Percentiles rank a stretch among this genome's conserved stretches.
These are phyloP conservation scores for Parazoanthus swiftii DNA, from an alignment of 92 coral and sea anemone genomes.

Conservation along the genomic window DNA sequence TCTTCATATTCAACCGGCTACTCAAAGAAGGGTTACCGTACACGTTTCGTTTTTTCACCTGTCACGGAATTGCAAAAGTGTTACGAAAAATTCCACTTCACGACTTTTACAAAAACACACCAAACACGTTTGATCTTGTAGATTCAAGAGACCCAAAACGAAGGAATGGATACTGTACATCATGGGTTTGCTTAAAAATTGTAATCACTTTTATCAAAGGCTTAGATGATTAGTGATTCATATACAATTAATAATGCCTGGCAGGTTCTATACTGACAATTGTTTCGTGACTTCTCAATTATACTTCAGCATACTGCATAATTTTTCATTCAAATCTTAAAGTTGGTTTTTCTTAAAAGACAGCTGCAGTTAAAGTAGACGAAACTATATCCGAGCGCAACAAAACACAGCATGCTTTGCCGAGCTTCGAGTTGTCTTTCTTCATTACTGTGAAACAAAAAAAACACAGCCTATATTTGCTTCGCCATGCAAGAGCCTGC, in stretches of 20 bases:
- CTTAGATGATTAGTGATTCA: background rate
- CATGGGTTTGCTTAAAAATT: background rate
- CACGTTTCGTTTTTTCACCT: background rate
- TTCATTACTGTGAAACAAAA: background rate
- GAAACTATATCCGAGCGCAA: background rate
- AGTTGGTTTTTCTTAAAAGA: background rate
- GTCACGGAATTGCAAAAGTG: background rate
- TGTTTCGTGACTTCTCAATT: conserved; percentile 11
- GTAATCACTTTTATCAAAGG: background rate
- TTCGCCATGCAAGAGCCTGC: background rate
- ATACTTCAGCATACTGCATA: background rate
- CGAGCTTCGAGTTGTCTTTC: background rate
- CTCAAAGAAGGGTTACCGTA: too few species aligned
- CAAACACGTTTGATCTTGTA: background rate
- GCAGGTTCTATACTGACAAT: background rate
- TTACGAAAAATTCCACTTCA: background rate
- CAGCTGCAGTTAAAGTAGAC: conserved; percentile 20
- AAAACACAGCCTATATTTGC: background rate
- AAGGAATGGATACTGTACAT: background rate
- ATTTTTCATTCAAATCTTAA: background rate
- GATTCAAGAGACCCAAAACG: background rate
- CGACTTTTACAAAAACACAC: background rate
- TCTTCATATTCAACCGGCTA: too few species aligned
- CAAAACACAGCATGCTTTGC: conserved; percentile 13
- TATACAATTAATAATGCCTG: background rate